These are phyloP conservation scores for Apostichopus parvimensis DNA, from an alignment of 35 echinoderm and acorn worm genomes.

Conservation along the genomic window DNA sequence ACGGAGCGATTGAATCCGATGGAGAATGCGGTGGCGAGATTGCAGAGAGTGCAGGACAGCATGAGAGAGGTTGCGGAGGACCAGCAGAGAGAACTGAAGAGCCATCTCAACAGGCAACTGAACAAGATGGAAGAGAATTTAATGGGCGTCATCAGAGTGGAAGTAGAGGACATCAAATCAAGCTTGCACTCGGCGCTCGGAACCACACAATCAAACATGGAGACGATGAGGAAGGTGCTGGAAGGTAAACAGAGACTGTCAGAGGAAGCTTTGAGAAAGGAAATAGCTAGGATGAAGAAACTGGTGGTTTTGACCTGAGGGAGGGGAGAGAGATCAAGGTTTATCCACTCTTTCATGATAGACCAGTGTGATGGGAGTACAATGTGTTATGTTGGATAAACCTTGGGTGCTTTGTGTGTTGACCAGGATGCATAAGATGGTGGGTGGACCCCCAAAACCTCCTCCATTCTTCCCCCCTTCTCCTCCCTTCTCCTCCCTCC, in stretches of 20 bases:
- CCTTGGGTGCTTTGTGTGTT: too few species aligned
- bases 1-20: neutral
- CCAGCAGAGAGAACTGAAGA: constrained; percentile 14
- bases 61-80: neutral
- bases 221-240: constrained; percentile 27
- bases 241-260: constrained; percentile 44
- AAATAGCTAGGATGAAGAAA: constrained; percentile 47
- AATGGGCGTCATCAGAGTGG: constrained; percentile 22
- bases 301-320: constrained; percentile 25
- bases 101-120: constrained; percentile 2
- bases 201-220: constrained; percentile 26
- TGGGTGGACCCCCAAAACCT: too few species aligned
- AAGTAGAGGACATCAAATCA: constrained; percentile 36
- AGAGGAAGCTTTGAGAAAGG: constrained; percentile 18
- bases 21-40: neutral
- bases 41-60: neutral
- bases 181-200: constrained; percentile 25
- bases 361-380: too few species aligned
- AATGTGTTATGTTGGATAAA: too few species aligned
- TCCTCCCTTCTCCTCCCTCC: too few species aligned
- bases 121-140: constrained; percentile 15
- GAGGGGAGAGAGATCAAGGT: neutral
- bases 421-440: too few species aligned
- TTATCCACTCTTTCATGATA: too few species aligned
- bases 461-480: too few species aligned